Percentiles rank a stretch among this genome's conserved stretches.
These are phyloP conservation scores for Psilopogon haemacephalus DNA, from an alignment of 2,113 vertebrate genomes.

Conservation along the genomic window DNA sequence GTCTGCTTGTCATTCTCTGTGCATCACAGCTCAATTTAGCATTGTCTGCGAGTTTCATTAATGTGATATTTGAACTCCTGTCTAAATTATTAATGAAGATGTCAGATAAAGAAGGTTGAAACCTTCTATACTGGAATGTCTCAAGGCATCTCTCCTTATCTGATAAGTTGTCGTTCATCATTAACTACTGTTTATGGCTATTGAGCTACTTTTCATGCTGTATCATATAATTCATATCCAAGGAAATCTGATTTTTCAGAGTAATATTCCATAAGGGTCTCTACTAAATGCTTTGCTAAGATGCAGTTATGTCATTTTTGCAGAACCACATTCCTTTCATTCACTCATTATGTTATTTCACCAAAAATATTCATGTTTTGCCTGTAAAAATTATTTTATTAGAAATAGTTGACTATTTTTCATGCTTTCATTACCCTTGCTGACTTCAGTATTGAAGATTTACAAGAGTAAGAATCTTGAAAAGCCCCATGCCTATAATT, in stretches of 20 bases:
- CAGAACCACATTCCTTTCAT: neutral
- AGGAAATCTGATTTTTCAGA: slow-evolving; percentile 69
- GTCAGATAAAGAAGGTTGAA: slow-evolving; percentile 36
- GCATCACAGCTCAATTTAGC: neutral
- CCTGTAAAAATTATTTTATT: neutral
- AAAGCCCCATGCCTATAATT: neutral
- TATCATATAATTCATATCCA: slow-evolving; percentile 23
- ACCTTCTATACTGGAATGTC: neutral
- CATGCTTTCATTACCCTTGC: neutral
- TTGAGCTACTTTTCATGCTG: slow-evolving; percentile 57
- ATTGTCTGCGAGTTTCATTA: slow-evolving; percentile 41
- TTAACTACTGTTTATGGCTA: slow-evolving; percentile 64
- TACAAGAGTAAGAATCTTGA: neutral
- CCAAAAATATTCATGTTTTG: neutral
- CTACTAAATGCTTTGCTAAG: neutral
- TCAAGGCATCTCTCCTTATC: neutral
- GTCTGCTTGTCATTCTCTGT: neutral
- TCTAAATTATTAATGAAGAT: slow-evolving; percentile 63
- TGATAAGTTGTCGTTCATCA: slow-evolving; percentile 62
- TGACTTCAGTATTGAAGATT: neutral
- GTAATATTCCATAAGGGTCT: slow-evolving; percentile 8
- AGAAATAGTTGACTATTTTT: neutral
- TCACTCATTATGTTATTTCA: neutral
- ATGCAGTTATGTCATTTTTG: neutral
- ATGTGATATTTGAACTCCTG: slow-evolving; percentile 3